Evolutionary conservation across 2,113 vertebrate genomes (phyloP), one percentile per base, ranked within the genome.

Genomic region (Phylloscopus trochiloides): DNA sequence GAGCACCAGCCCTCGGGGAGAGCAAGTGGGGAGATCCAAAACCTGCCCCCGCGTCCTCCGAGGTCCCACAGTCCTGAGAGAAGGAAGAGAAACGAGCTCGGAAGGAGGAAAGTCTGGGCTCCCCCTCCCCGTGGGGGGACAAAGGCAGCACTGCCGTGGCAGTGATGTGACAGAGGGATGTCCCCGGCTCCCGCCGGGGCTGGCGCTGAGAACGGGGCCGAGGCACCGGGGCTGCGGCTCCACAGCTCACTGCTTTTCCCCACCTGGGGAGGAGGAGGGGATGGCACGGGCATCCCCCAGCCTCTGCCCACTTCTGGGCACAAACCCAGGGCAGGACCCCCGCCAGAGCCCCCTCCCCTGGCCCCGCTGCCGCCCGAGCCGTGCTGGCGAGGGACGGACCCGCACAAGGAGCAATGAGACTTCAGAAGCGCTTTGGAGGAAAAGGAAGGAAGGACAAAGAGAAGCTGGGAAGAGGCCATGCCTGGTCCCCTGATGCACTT

Each of bases 381-480:
- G 16, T 1, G 81, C 62, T 42, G 58, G 12, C 3, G 8, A 66
- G 71, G 55, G 36, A 50, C 1, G 0, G 26, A 55, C 9, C 24
- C 5, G 5, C 31, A 5, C 19, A 6, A 18, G 75, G 18, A 76
- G 42, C 61, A 50, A 13, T 6, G 48, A 58, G 29, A 28, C 24
- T 5, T 61, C 55, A n/a, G 59, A 72, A 43, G 18, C 15, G 9
- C 48, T 59, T n/a, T 40, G 68, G 32, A 63, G 63, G 17, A 40
- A 77, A 70, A 71, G 75, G 45, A 72, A 86, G 54, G 74, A 79
- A 91, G 75, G 88, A 88, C 87, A 91, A 71, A 87, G 58, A 34
- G 68, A 45, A 84, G 61, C 38, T 43, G 86, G 17, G 83, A 40
- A 81, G 52, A 75, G 88, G 73, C 79, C 4, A 13, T 72, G 34